phyloP scores from a whole-genome alignment of 2,888 invertebrate species.

The Scaptomyza flava region DNA sequence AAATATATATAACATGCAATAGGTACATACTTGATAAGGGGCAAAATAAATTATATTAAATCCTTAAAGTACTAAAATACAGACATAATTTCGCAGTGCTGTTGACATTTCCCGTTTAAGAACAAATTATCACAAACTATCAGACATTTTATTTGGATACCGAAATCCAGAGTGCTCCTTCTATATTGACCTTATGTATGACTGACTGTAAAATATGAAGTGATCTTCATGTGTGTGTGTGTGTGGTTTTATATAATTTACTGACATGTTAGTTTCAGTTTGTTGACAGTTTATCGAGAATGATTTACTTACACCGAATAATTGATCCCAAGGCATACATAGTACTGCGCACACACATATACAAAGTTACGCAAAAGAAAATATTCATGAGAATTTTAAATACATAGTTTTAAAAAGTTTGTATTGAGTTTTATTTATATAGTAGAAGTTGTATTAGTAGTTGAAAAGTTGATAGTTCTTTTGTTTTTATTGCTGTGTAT shows the following conservation, averaged over 20 bases:
- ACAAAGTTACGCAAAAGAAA: slow-evolving; percentile 45
- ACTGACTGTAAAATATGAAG: slow-evolving; percentile 34
- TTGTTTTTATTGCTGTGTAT: slow-evolving; percentile 27
- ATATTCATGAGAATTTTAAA: slow-evolving; percentile 66
- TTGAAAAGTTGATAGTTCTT: slow-evolving; percentile 25
- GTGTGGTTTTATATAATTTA: slow-evolving; percentile 20
- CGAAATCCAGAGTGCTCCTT: neutral
- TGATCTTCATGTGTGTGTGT: slow-evolving; percentile 26
- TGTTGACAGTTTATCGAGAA: slow-evolving; percentile 32
- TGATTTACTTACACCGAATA: slow-evolving; percentile 93
- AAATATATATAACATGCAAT: slow-evolving; percentile 27
- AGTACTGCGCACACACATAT: slow-evolving; percentile 86
- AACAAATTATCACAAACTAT: neutral
- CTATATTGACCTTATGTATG: slow-evolving; percentile 19
- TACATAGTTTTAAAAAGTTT: slow-evolving; percentile 51
- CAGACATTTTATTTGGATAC: slow-evolving; percentile 8
- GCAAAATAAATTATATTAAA: neutral
- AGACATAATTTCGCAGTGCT: slow-evolving; percentile 22
- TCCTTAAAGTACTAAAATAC: slow-evolving; percentile 7
- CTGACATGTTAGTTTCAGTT: slow-evolving; percentile 16
- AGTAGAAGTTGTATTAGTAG: slow-evolving; percentile 5
- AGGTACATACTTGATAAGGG: slow-evolving; percentile 17
- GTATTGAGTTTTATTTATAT: slow-evolving; percentile 46
- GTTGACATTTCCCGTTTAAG: slow-evolving; percentile 5
- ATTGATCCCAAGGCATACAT: slow-evolving; percentile 95